Evolutionary conservation across 1,140 invertebrate species (phyloP).

Genomic region (Drosophila parvula): DNA sequence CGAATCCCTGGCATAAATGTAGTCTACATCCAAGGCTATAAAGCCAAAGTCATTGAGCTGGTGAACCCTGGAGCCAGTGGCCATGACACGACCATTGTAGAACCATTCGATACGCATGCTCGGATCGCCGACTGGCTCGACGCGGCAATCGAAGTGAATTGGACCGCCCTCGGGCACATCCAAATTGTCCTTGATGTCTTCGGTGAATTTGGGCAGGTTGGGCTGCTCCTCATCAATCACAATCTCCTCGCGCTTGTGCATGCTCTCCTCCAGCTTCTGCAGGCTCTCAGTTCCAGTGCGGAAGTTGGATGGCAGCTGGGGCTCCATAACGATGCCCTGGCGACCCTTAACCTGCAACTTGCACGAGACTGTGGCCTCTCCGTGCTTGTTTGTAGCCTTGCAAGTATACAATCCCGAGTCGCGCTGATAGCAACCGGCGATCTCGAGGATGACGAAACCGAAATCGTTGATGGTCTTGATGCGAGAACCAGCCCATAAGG

Average conservation of each 20-base stretch:
- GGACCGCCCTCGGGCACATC: constrained; percentile 94
- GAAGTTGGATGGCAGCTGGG: constrained; percentile 94
- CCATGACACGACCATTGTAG: constrained; percentile 94
- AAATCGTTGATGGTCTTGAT: constrained; percentile 97
- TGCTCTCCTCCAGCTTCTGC: constrained; percentile 94
- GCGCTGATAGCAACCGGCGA: constrained; percentile 93
- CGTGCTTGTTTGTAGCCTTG: constrained; percentile 95
- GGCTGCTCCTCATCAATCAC: constrained; percentile 92
- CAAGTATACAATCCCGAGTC: constrained; percentile 96
- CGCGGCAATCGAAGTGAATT: constrained; percentile 95
- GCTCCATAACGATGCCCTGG: constrained; percentile 94
- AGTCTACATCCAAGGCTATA: constrained; percentile 94
- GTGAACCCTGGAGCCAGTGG: constrained; percentile 94
- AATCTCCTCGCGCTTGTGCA: constrained; percentile 94
- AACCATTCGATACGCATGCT: constrained; percentile 97
- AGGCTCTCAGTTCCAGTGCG: constrained; percentile 94
- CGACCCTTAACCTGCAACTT: constrained; percentile 93
- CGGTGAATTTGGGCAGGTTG: constrained; percentile 93
- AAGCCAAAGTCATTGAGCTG: constrained; percentile 97
- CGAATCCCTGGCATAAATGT: constrained; percentile 92
- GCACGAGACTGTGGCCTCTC: constrained; percentile 94
- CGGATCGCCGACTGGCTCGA: constrained; percentile 94
- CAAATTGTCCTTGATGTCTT: constrained; percentile 92
- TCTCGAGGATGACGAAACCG: constrained; percentile 96
- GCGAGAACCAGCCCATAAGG: constrained; percentile 93